Evolutionary conservation across 2,113 vertebrate species (phyloP), one percentile per base, ranked within the genome.

Genomic region (Herpailurus yagouaroundi): DNA sequence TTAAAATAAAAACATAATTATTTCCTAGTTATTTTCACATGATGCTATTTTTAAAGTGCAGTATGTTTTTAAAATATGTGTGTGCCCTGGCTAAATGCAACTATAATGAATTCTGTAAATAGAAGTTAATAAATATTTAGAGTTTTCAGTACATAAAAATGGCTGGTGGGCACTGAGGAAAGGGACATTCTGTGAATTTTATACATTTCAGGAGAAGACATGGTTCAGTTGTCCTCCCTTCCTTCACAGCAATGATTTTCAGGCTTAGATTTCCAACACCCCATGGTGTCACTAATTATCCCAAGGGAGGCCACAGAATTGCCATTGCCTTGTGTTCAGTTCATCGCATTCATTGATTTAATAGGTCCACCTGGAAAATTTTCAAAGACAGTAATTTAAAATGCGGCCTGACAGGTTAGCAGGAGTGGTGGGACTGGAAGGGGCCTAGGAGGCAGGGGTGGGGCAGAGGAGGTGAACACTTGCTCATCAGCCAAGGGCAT

Each of bases 91-190:
- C 48, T 77, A 69, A 94, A 50, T 81, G 52, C 12, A 88, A 21
- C n/a, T 41, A n/a, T 27, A 66, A 86, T 91, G 89, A 80, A 96
- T 95, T 96, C 50, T 85, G 33, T 76, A 84, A 68, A 81, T 91
- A 85, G n/a, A 97, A 92, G 74, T 96, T 95, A 97, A 96, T 92
- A 97, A 97, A 97, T 97, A 97, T 96, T 96, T 97, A 95, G 94
- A 92, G 23, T 85, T 90, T 68, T 89, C 82, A 21, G 36, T 23
- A 41, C 88, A 95, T 94, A 45, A 89, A 69, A 55, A 80, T 79
- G n/a, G 90, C 77, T 97, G 92, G 92, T 83, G n/a, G 93, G 84
- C 41, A 60, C 1, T 3, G 18, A 91, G 79, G 94, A 91, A 74
- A 73, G 45, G 92, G 77, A 74, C 66, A 90, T 85, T 85, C 86